Base-by-base conservation (phyloP, 2,113 vertebrate species). In the Cnemophilus loriae region DNA sequence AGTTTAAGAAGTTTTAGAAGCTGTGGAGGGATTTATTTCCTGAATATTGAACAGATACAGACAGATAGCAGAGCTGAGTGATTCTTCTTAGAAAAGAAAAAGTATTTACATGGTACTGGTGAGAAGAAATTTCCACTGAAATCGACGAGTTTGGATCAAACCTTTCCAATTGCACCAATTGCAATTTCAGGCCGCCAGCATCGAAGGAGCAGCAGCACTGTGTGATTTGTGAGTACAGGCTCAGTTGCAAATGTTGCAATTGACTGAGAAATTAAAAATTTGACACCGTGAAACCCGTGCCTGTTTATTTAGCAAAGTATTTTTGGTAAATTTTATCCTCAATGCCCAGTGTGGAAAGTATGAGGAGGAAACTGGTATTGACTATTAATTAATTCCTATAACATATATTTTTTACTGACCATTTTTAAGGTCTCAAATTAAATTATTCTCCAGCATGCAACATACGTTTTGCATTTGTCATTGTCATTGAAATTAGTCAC, bases 231-330 rank as follows among this genome's bases (percentile, higher is more conserved):
- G 65, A 73, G 17, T 10, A 33, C 13, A 50, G n/a, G 23, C 39
- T 91, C 16, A 0, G 13, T 13, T 65, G 35, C 41, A 85, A 93
- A 59, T 21, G 21, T 39, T 85, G 42, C 35, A 50, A 57, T 16
- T 65, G 32, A 20, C 46, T 22, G 56, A 55, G 73, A 49, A 10
- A 56, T 76, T 57, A 18, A 41, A 87, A 87, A 57, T 53, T 20
- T 69, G 27, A 15, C 55, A 39, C 33, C 0, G 0, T 4, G 7
- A 73, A 76, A 65, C 20, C 17, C 46, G 1, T 24, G 41, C 13
- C 24, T 35, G 20, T 49, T 84, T 42, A 30, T 65, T 74, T 65
- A 64, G 49, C 11, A 11, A 53, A 82, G 13, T 19, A 5, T 19
- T 84, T 32, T 56, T 30, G 13, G 14, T 44, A 57, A 24, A 49